Evolutionary conservation across 2,797 vertebrate species (phyloP).

Genomic region (Pangasius larnaudii): DNA sequence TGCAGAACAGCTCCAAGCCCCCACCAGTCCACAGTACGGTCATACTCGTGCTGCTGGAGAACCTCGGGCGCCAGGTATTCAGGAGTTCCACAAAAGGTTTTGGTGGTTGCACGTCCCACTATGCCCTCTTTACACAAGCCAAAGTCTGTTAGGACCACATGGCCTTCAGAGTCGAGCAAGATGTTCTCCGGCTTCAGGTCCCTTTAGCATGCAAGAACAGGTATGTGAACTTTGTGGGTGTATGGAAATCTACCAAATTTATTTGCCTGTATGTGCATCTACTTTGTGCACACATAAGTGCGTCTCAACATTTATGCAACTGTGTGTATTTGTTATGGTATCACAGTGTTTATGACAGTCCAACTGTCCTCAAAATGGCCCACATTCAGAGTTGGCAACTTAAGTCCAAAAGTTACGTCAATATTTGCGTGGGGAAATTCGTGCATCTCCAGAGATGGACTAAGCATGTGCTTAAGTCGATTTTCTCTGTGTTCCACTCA

Average conservation of each 20-base stretch:
- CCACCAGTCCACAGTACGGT: conserved; percentile 82
- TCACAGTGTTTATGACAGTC: not conserved
- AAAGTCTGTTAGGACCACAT: conserved; percentile 86
- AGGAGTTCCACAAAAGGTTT: conserved; percentile 94
- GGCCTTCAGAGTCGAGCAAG: conserved; percentile 84
- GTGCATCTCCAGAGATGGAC: not conserved
- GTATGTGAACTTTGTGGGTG: not conserved
- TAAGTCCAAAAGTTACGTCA: not conserved
- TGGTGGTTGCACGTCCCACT: conserved; percentile 83
- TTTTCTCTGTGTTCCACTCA: not conserved
- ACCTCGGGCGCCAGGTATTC: conserved; percentile 85
- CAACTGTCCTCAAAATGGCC: not conserved
- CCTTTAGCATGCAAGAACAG: conserved; percentile 62
- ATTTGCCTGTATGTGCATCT: not conserved
- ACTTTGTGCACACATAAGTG: not conserved
- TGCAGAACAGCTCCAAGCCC: conserved; percentile 77
- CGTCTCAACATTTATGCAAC: not conserved
- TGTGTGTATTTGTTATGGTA: not conserved
- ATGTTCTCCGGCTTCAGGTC: conserved; percentile 88
- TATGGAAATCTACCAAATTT: not conserved
- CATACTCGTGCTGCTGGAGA: conserved; percentile 73
- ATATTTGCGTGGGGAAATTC: not conserved
- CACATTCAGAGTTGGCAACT: not conserved
- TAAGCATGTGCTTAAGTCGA: not conserved
- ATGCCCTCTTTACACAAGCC: conserved; percentile 89